Evolutionary conservation across 2,888 invertebrate species (phyloP).

Genomic region (Actias luna): DNA sequence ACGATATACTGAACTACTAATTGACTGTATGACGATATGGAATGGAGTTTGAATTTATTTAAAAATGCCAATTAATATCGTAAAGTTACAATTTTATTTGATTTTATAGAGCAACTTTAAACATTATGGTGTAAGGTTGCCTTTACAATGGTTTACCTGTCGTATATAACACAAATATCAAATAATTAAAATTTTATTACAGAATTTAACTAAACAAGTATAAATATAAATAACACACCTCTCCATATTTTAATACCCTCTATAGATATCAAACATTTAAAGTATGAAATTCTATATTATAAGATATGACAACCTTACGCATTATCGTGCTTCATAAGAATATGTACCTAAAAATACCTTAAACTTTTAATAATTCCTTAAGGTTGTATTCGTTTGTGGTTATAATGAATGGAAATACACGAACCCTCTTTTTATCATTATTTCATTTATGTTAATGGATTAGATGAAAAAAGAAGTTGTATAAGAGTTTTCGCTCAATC

Average conservation of each 20-base stretch:
- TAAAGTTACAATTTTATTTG: background rate
- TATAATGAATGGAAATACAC: conserved; percentile 49
- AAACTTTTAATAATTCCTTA: background rate
- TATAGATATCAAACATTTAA: background rate
- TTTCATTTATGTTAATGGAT: conserved; percentile 14
- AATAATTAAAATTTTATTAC: background rate
- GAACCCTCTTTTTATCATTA: conserved; percentile 49
- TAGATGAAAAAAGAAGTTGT: conserved; percentile 11
- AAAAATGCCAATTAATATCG: conserved; percentile 21
- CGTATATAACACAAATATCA: conserved; percentile 13
- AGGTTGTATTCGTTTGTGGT: conserved; percentile 47
- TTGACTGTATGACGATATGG: conserved; percentile 39
- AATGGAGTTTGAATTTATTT: conserved; percentile 50
- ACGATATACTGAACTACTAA: conserved; percentile 65
- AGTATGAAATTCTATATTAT: conserved; percentile 24
- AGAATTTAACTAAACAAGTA: conserved; percentile 11
- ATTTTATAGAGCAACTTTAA: conserved; percentile 49
- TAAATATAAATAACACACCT: background rate
- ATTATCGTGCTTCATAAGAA: conserved; percentile 28
- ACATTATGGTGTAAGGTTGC: conserved; percentile 64
- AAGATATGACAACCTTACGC: conserved; percentile 70
- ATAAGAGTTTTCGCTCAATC: conserved; percentile 58
- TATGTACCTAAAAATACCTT: conserved; percentile 16
- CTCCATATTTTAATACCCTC: background rate
- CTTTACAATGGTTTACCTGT: conserved; percentile 46